Percentiles rank a stretch among this genome's conserved stretches.
Evolutionary conservation across 2,888 invertebrate species (phyloP).

Genomic region (Perdita meconis): DNA sequence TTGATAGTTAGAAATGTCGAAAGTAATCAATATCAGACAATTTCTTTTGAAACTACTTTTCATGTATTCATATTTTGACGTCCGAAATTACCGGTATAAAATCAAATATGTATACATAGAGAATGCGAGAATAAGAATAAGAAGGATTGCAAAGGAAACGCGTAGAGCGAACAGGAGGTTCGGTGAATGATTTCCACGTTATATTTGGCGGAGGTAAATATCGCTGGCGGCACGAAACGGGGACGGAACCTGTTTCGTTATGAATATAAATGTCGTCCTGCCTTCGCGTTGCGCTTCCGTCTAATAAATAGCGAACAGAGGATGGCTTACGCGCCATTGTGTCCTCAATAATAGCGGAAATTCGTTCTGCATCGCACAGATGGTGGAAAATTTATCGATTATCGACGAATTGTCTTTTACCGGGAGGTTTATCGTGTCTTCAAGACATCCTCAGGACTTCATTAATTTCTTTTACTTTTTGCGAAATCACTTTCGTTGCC

Average conservation of each 20-base stretch:
- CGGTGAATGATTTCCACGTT: constrained; percentile 70
- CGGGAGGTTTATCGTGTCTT: too few species aligned
- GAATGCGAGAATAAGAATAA: constrained; percentile 47
- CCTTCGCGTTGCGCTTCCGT: constrained; percentile 26
- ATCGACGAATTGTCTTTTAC: constrained; percentile 19
- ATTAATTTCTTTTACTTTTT: neutral
- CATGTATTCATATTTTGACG: too few species aligned
- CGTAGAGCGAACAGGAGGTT: constrained; percentile 48
- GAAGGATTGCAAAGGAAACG: constrained; percentile 20
- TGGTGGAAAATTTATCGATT: constrained; percentile 36
- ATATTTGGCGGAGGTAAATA: constrained; percentile 74
- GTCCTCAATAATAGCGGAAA: constrained; percentile 39
- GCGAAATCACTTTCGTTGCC: neutral
- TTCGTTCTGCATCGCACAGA: constrained; percentile 29
- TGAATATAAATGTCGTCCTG: constrained; percentile 73
- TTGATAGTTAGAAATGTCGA: too few species aligned
- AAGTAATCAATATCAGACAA: too few species aligned
- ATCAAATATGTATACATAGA: neutral
- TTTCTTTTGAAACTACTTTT: too few species aligned
- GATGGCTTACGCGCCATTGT: constrained; percentile 32
- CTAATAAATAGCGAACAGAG: constrained; percentile 42
- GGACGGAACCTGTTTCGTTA: constrained; percentile 65
- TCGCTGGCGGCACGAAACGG: constrained; percentile 65
- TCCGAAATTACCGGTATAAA: too few species aligned
- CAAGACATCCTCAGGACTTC: constrained; percentile 1